These are phyloP conservation scores for Drosophila carrolli DNA, from an alignment of 1,140 invertebrate species.

Conservation along the genomic window DNA sequence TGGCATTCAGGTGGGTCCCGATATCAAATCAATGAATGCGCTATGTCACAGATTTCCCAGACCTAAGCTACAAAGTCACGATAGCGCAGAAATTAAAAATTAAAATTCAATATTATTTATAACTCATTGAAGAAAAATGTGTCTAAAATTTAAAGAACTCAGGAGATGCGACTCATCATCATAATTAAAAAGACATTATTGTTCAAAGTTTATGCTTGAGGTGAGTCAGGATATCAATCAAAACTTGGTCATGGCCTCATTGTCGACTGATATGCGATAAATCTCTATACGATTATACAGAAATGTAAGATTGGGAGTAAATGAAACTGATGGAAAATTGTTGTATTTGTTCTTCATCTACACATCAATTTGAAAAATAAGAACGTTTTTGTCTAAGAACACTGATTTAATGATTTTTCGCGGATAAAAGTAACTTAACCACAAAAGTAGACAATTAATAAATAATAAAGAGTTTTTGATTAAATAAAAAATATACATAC, in stretches of 20 bases:
- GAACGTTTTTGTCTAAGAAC: no score
- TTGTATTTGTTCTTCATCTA: no score
- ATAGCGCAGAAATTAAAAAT: no score
- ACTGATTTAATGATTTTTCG: no score
- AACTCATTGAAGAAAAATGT: neutral
- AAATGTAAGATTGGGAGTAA: neutral
- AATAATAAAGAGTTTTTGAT: no score
- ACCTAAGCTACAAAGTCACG: neutral
- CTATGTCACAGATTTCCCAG: neutral
- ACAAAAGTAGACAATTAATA: no score
- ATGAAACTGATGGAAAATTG: no score
- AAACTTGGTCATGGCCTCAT: constrained; percentile 10
- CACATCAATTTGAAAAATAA: no score
- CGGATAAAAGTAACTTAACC: no score
- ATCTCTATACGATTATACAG: neutral
- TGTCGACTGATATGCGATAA: constrained; percentile 23
- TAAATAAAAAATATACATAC: no score
- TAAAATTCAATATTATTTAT: neutral
- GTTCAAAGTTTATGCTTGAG: constrained; percentile 49
- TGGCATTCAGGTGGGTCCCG: constrained; percentile 76
- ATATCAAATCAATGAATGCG: constrained; percentile 26
- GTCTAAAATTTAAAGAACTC: no score
- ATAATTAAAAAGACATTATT: neutral
- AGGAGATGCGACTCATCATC: neutral
- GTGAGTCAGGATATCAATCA: constrained; percentile 51